Evolutionary conservation across 2,113 vertebrate species (phyloP), one percentile per base, ranked within the genome.

Genomic region (Hemibagrus wyckioides): DNA sequence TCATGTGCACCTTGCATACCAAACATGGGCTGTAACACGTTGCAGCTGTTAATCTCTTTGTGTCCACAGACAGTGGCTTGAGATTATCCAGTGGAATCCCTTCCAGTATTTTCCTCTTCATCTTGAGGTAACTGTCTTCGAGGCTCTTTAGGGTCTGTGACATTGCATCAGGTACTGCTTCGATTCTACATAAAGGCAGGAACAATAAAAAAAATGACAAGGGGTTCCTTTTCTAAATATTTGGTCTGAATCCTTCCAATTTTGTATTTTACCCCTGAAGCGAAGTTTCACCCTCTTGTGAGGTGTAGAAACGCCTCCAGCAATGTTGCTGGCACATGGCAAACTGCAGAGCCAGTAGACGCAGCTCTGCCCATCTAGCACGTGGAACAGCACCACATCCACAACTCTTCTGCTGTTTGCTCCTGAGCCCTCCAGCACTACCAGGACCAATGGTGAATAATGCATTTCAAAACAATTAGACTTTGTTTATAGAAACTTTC

Each of bases 21-120:
- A 90, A 79, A 67, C 90, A 86, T 44, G 94, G 94, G 25, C 36
- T 82, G 79, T 90, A 94, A 44, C 69, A 36, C 5, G 85, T 36
- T 13, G 0, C 84, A 25, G 79, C 25, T 4, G 44, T 41, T 1
- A 92, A 80, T 41, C 41, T 59, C 28, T 82, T 80, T 9, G 69
- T 88, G 87, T 93, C 90, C 11, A 94, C 91, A 50, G 90, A 90
- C 73, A 95, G 89, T 30, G 94, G 93, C 41, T 84, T 57, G 0
- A 94, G 92, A 0, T 93, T 63, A 80, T 93, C 90, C 87, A 95
- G 89, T 82, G 93, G 89, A 85, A 90, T 87, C 0, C 94, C 95
- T 13, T 77, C 85, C 73, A 92, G 85, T 85, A 95, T 90, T 89
- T 88, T 82, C 1, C 56, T 86, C 73, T 88, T 94, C 93, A 94